Percentiles rank a stretch among this genome's conserved stretches.
Conservation (phyloP, 2,113 vertebrate species). For the Cryptomyrus ogoouensis region DNA sequence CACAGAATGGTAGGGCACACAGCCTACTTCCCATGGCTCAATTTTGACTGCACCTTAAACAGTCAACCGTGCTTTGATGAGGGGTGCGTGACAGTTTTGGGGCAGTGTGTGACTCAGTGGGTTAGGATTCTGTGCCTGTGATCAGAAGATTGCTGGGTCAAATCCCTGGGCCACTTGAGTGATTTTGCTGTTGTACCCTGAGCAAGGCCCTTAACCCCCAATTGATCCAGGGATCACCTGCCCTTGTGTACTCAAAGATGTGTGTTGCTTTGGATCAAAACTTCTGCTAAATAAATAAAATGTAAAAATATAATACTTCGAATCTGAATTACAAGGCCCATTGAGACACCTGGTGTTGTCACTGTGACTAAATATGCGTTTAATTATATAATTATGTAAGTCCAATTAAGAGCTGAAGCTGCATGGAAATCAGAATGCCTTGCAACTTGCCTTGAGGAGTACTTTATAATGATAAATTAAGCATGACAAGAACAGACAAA, state of each 20-base stretch:
- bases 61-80: background rate
- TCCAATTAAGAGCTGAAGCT: background rate
- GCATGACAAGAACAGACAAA: background rate
- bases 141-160: background rate
- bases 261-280: background rate
- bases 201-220: background rate
- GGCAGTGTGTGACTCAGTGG: background rate
- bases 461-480: background rate
- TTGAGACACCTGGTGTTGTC: background rate
- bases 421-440: background rate
- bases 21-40: background rate
- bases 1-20: constrained; percentile 76
- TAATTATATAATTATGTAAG: background rate
- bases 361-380: background rate
- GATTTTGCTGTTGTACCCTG: background rate
- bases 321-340: background rate
- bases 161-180: background rate
- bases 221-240: background rate
- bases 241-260: background rate
- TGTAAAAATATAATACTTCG: background rate
- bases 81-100: background rate
- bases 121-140: background rate
- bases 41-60: background rate
- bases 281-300: background rate
- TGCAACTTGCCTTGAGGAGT: background rate